phyloP scores from a whole-genome alignment of 2,797 vertebrate species.

The Sebastes reedi region DNA sequence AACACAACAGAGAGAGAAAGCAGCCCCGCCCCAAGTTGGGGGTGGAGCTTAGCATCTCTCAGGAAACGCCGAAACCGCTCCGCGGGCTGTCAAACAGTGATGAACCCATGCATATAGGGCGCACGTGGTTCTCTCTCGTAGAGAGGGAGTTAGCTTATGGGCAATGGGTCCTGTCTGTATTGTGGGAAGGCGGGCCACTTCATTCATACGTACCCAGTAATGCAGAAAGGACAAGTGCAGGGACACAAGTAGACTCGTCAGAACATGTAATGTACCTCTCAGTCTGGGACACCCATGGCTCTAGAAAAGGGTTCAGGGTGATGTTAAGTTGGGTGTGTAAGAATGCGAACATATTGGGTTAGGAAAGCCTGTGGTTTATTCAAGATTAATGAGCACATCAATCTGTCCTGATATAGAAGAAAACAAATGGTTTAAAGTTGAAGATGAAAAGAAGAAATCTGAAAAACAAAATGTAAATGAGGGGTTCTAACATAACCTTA shows the following conservation, averaged over 20 bases:
- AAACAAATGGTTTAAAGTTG: not conserved
- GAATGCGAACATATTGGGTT: slow-evolving; percentile 11
- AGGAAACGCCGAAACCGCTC: no score
- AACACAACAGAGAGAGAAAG: not conserved
- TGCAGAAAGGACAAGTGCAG: not conserved
- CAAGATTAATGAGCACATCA: slow-evolving; percentile 32
- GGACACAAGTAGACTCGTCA: not conserved
- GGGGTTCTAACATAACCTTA: not conserved
- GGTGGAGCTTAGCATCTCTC: not conserved
- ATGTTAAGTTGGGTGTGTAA: no score
- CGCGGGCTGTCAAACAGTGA: not conserved
- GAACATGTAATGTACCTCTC: not conserved
- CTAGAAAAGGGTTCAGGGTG: no score
- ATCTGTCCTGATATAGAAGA: not conserved
- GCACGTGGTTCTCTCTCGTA: accelerated
- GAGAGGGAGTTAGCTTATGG: not conserved
- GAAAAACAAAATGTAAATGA: not conserved
- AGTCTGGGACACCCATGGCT: no score
- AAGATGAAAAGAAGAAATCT: not conserved
- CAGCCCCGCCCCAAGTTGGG: not conserved
- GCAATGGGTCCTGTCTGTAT: not conserved
- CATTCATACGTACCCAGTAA: not conserved
- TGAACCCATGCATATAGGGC: not conserved
- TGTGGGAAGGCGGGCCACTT: not conserved
- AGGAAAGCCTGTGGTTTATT: slow-evolving; percentile 16